Evolutionary conservation across 2,888 invertebrate genomes (phyloP).

Genomic region (Thymelicus sylvestris): DNA sequence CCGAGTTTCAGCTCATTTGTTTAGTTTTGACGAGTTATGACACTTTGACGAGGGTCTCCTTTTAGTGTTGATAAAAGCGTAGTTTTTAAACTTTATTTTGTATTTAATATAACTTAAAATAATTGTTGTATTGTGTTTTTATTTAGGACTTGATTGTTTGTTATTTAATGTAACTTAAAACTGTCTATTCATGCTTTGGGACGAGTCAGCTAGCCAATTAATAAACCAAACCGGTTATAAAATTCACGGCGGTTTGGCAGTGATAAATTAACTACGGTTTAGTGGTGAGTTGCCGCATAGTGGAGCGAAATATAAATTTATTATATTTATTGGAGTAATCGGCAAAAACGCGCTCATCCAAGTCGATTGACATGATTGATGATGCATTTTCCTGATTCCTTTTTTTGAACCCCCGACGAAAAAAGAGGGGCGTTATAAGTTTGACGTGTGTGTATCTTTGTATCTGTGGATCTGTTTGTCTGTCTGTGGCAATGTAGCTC

Average conservation of each 20-base stretch:
- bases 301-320: constrained; percentile 19
- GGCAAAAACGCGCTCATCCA: constrained; percentile 27
- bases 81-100: too few species aligned
- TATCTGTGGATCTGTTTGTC: too few species aligned
- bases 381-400: constrained; percentile 20
- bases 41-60: too few species aligned
- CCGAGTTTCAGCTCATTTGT: too few species aligned
- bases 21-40: too few species aligned
- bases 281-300: constrained; percentile 4
- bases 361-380: constrained; percentile 32
- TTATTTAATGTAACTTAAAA: neutral
- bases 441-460: too few species aligned
- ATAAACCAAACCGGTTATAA: constrained; percentile 8
- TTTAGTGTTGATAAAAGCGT: too few species aligned
- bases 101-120: too few species aligned
- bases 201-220: neutral
- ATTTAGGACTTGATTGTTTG: too few species aligned
- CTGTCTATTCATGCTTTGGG: neutral
- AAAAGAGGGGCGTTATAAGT: too few species aligned
- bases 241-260: constrained; percentile 12
- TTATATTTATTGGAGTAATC: constrained; percentile 27
- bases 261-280: constrained; percentile 6
- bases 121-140: too few species aligned
- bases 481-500: too few species aligned
- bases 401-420: constrained; percentile 1